A percentile compares a stretch with the other conserved stretches of the same genome.
These are phyloP conservation scores for Acholoe squamosa DNA, from an alignment of 2,888 invertebrate genomes.

Conservation along the genomic window DNA sequence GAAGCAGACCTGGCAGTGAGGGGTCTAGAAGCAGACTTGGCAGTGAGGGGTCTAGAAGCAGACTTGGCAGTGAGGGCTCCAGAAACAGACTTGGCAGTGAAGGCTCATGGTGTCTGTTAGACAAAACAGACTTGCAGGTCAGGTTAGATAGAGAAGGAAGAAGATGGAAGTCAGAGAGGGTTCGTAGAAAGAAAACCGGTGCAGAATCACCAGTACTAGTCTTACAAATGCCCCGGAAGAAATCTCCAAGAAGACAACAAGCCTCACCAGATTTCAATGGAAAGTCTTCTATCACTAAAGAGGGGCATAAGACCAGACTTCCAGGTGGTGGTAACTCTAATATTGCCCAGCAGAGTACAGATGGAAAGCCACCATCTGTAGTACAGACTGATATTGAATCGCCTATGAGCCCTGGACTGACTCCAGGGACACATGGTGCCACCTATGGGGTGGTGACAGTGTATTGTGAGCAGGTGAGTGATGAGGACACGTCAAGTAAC, in stretches of 20 bases:
- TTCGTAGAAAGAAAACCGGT: neutral
- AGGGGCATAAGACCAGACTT: neutral
- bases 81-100: neutral
- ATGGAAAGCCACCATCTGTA: neutral
- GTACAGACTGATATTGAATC: neutral
- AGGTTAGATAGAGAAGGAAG: neutral
- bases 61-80: neutral
- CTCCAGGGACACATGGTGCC: neutral
- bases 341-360: neutral
- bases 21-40: neutral
- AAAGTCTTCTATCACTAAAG: neutral
- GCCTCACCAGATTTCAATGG: neutral
- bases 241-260: neutral
- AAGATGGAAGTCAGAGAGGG: too few species aligned
- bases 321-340: neutral
- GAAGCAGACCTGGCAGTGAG: neutral
- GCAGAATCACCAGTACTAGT: neutral
- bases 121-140: too few species aligned
- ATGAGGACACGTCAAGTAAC: neutral
- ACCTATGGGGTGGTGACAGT: constrained; percentile 11
- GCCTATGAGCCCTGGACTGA: neutral
- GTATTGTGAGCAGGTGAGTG: constrained; percentile 32
- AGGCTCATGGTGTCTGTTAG: too few species aligned
- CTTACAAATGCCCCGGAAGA: constrained; percentile 10
- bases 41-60: neutral